phyloP scores from a whole-genome alignment of 2,797 vertebrate species.

The Decapterus maruadsi region DNA sequence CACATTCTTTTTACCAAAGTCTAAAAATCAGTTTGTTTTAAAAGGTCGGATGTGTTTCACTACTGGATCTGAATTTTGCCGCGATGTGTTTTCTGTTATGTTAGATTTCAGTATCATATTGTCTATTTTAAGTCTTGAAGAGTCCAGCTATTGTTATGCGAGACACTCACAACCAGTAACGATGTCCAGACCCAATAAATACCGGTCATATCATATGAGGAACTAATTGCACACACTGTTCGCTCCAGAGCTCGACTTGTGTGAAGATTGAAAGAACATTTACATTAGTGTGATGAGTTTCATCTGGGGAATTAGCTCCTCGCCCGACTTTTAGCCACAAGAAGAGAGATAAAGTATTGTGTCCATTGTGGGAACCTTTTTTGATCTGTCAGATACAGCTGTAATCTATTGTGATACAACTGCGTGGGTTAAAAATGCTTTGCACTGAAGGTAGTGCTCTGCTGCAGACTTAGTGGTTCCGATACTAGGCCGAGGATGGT shows the following conservation, averaged over 20 bases:
- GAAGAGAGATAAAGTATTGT: slow-evolving; percentile 60
- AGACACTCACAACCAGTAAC: slow-evolving; percentile 47
- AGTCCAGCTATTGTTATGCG: slow-evolving; percentile 27
- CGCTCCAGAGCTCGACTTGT: slow-evolving; percentile 39
- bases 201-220: slow-evolving; percentile 33
- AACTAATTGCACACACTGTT: slow-evolving; percentile 38
- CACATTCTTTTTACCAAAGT: slow-evolving; percentile 49
- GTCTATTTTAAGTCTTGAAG: slow-evolving; percentile 31
- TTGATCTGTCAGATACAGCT: slow-evolving; percentile 66
- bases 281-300: slow-evolving; percentile 62
- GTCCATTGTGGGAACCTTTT: slow-evolving; percentile 41
- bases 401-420: slow-evolving; percentile 56
- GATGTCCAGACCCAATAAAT: slow-evolving; percentile 38
- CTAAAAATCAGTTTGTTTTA: slow-evolving; percentile 31
- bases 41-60: slow-evolving; percentile 35
- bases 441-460: slow-evolving; percentile 57
- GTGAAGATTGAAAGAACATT: slow-evolving; percentile 60
- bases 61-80: slow-evolving; percentile 18
- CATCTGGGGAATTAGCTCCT: slow-evolving; percentile 51
- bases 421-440: slow-evolving; percentile 41
- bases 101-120: slow-evolving; percentile 19
- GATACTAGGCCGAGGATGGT: slow-evolving; percentile 53
- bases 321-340: slow-evolving; percentile 49
- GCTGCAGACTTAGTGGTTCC: slow-evolving; percentile 53
- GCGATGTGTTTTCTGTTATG: slow-evolving; percentile 23